Percentiles rank a stretch among this genome's conserved stretches.
Evolutionary conservation across 2,888 invertebrate genomes (phyloP).

Genomic region (Drosophila mettleri): DNA sequence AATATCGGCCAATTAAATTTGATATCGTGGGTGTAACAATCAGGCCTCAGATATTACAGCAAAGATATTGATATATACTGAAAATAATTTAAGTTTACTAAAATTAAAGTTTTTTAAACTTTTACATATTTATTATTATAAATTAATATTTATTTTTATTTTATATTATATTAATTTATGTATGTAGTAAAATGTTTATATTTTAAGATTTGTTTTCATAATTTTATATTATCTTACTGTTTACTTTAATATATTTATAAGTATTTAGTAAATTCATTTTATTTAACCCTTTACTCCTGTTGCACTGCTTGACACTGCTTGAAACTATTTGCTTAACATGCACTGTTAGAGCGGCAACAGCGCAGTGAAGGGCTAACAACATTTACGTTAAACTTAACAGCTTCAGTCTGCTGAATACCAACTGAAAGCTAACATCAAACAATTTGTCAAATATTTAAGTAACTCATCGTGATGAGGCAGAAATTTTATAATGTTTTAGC

Average conservation of each 20-base stretch:
- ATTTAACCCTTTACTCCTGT: not conserved
- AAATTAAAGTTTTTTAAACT: no score
- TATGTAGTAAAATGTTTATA: no score
- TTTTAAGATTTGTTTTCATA: not conserved
- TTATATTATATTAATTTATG: no score
- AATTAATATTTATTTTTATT: not conserved
- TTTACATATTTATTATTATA: no score
- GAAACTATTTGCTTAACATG: constrained; percentile 2
- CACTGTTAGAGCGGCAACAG: constrained; percentile 12
- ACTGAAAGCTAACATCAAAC: not conserved
- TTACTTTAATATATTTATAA: no score
- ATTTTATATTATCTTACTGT: not conserved
- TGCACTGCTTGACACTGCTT: constrained; percentile 4
- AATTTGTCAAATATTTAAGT: not conserved
- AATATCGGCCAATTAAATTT: not conserved
- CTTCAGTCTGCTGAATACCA: not conserved
- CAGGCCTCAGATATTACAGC: not conserved
- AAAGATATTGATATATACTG: not conserved
- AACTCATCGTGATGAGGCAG: not conserved
- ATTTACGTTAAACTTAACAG: constrained; percentile 3
- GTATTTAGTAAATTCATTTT: no score
- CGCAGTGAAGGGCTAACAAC: not conserved
- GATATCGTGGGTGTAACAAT: constrained; percentile 7
- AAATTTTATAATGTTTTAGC: not conserved
- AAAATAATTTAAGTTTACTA: no score